A percentile compares a stretch with the other conserved stretches of the same genome.
Conservation (phyloP, 2,888 invertebrate species). For the Agrochola litura region DNA sequence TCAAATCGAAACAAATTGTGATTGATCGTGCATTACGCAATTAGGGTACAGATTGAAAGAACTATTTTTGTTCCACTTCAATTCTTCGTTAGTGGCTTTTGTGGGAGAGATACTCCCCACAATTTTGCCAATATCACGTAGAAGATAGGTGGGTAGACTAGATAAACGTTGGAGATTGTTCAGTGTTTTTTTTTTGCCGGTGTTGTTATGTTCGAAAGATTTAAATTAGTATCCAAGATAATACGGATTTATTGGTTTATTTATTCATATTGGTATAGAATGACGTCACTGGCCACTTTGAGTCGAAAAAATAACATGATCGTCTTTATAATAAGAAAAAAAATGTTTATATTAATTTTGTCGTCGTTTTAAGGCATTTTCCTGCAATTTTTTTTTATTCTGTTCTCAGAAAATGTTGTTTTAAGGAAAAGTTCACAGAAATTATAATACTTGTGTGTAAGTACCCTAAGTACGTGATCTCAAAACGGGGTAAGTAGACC, state of each 20-base stretch:
- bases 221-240: not conserved
- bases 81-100: not conserved
- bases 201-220: not conserved
- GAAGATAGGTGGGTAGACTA: no score
- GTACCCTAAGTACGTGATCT: not conserved
- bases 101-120: not conserved
- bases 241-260: slow-evolving; percentile 2
- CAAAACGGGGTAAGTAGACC: not conserved
- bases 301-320: slow-evolving; percentile 3
- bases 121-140: not conserved
- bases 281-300: not conserved
- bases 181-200: not conserved
- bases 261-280: slow-evolving; percentile 15
- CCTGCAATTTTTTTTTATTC: not conserved
- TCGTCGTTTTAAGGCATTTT: not conserved
- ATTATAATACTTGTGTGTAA: not conserved
- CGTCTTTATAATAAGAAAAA: not conserved
- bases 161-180: not conserved
- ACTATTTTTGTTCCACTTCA: not conserved
- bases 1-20: no score
- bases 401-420: not conserved
- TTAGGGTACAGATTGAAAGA: not conserved
- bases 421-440: not conserved
- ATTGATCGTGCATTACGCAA: no score
- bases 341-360: not conserved